Base-by-base conservation (phyloP, 2,113 vertebrate genomes). In the Gallinago undulata region DNA sequence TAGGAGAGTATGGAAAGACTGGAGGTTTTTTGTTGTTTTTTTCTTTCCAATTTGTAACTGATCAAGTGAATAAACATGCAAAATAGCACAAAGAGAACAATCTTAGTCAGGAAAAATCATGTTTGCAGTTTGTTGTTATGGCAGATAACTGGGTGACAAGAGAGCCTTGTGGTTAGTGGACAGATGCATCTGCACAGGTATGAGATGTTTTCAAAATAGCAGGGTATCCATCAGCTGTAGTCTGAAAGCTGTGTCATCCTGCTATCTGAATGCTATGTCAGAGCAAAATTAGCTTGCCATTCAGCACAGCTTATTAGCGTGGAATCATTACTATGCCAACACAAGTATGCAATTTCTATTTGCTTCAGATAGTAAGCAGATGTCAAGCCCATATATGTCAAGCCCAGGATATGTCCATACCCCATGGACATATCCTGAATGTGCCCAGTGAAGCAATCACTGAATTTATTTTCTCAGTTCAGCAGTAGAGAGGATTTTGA, bases 381-480 rank as follows among this genome's bases (percentile, higher is more conserved):
- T 0, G 0, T 72, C 55, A 91, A 8, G 12, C 55, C 55, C 2
- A 5, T 35, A n/a, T 39, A 45, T 0, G 0, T 72, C 50, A 91
- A 8, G 12, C 55, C 39, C 2, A 6, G 39, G 39, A 39, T 35
- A 37, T 39, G 39, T 39, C 13, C 27, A 59, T 33, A 66, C 3
- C 19, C 16, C 50, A 48, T 3, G 1, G 13, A 3, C 14, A 53
- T 53, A 62, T 17, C 19, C 41, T 43, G 45, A 72, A 37, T 63
- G 30, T 53, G 27, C 6, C 51, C n/a, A 47, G 3, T 57, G 35
- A 92, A 35, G 41, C 19, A 76, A 37, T 11, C 35, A 51, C 35
- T 57, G 62, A 69, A 45, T 64, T 76, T 76, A 30, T 47, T 85
- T 95, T 79, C 41, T 68, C 19, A 47, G 1, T 51, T 90, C 13